These are phyloP conservation scores for Lucinisca nassula DNA, from an alignment of 2,888 invertebrate species.

Conservation along the genomic window DNA sequence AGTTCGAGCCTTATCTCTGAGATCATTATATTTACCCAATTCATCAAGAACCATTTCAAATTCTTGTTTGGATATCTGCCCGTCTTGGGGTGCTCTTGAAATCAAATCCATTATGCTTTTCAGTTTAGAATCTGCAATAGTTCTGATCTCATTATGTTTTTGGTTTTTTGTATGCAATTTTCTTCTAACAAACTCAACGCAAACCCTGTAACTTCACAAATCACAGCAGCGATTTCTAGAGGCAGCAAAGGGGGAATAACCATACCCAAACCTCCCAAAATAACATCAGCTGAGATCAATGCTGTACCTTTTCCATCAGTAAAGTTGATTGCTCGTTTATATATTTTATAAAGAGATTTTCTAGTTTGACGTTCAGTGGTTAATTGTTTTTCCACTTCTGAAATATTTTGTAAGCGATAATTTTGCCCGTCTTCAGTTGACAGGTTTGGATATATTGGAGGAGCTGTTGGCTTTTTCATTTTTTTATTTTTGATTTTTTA, in stretches of 20 bases:
- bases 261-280: constrained; percentile 27
- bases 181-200: neutral
- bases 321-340: constrained; percentile 52
- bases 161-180: neutral
- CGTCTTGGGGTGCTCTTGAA: too few relatives aligned
- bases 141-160: neutral
- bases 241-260: constrained; percentile 30
- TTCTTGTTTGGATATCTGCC: too few relatives aligned
- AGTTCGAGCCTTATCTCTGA: too few relatives aligned
- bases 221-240: constrained; percentile 38
- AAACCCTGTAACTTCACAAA: constrained; percentile 22
- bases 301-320: constrained; percentile 51
- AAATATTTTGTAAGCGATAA: constrained; percentile 57
- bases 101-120: too few relatives aligned
- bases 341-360: constrained; percentile 54
- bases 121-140: too few relatives aligned
- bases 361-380: constrained; percentile 29
- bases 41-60: too few relatives aligned
- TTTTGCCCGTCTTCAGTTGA: constrained; percentile 46
- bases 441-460: constrained; percentile 49
- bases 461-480: constrained; percentile 58
- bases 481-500: neutral
- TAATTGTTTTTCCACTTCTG: constrained; percentile 25
- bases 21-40: too few relatives aligned
- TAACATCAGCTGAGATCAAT: constrained; percentile 41